Conservation (phyloP, 1,140 invertebrate species). For the Ceratitis capitata region DNA sequence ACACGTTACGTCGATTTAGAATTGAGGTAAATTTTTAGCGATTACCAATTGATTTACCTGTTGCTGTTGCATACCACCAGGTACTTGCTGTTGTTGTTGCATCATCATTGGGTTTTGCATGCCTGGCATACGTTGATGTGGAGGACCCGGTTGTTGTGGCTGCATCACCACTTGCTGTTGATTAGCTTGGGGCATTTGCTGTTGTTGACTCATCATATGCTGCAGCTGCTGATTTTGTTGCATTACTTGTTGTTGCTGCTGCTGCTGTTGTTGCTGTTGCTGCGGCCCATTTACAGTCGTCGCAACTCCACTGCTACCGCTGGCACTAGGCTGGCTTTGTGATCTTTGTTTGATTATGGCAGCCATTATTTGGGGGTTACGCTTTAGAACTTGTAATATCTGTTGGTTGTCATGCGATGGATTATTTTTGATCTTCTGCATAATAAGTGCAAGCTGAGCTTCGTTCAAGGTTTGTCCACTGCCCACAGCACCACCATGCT, state of each 20-base stretch:
- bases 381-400: conserved; percentile 91
- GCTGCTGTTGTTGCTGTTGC: conserved; percentile 48
- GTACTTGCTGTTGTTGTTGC: conserved; percentile 51
- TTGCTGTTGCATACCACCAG: conserved; percentile 66
- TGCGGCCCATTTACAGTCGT: conserved; percentile 61
- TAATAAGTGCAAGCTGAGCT: conserved; percentile 87
- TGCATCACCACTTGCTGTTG: conserved; percentile 61
- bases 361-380: conserved; percentile 95
- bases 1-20: too few relatives aligned
- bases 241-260: conserved; percentile 48
- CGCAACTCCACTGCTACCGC: conserved; percentile 52
- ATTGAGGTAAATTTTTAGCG: too few relatives aligned
- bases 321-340: conserved; percentile 64
- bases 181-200: conserved; percentile 65
- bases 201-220: conserved; percentile 69
- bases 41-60: conserved; percentile 58
- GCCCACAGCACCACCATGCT: conserved; percentile 66
- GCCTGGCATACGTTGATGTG: conserved; percentile 59
- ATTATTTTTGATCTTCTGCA: conserved; percentile 88
- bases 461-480: conserved; percentile 71
- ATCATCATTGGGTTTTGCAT: conserved; percentile 62
- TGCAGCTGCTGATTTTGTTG: conserved; percentile 67
- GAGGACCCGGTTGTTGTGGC: conserved; percentile 49
- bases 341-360: conserved; percentile 94
- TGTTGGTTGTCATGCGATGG: conserved; percentile 87